Evolutionary conservation across 2,888 invertebrate genomes (phyloP), one percentile per base, ranked within the genome.

Genomic region (Limenitis arthemis): DNA sequence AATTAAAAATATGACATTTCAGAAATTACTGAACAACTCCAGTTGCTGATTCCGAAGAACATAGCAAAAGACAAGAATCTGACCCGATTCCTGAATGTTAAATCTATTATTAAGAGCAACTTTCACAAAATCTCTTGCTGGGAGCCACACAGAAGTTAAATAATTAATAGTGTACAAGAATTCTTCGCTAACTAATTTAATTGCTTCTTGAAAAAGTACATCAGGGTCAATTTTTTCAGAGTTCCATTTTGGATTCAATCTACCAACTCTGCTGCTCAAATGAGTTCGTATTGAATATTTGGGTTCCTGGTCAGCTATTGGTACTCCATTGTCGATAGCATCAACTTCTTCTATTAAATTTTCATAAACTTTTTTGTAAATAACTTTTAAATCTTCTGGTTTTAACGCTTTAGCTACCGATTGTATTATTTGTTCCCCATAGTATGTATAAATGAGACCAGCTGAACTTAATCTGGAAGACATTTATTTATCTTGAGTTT

Each of bases 241-340:
- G 67, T 94, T 94, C 98, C 98, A 98, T 43, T 89, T 84, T 0
- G 96, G 94, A 78, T 98, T 98, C 6, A 98, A 80, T 50, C 89
- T 81, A 6, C 84, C 86, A 1, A 99, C 93, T 61, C 98, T 87
- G 0, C 90, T 78, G 68, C 94, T 92, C 8, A 98, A 69, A 73
- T 92, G 88, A 0, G 97, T 95, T 1, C 89, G 88, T n/a, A 97
- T 93, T 57, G 88, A 88, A 72, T 96, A 97, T 32, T 79, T 84
- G 0, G 93, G 91, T 67, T 92, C 90, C 1, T 90, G 93, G 39
- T 91, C 89, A 57, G 89, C 90, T 88, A 94, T 93, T 0, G 92
- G 91, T 0, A 98, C 88, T n/a, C 99, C 99, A 85, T 99, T 99
- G 75, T 99, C 99, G 50, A 98, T 93, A 1, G 94, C 99, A 82